phyloP scores from a whole-genome alignment of 1,140 invertebrate genomes.

The Lepidurus arcticus region DNA sequence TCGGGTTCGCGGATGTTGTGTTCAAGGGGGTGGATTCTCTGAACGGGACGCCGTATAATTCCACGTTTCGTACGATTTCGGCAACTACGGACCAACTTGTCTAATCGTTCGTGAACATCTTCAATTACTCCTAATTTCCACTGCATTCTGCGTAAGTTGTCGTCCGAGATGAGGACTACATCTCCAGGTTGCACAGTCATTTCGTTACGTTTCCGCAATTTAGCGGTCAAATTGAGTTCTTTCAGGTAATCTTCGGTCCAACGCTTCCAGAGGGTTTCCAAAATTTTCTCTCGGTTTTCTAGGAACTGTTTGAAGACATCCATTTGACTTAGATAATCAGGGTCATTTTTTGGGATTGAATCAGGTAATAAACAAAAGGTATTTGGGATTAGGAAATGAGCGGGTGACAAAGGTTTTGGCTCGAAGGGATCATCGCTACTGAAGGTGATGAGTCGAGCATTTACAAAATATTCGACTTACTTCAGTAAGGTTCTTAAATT shows the following conservation, averaged over 20 bases:
- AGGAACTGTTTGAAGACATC: background rate
- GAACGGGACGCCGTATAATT: conserved; percentile 33
- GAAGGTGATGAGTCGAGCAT: conserved; percentile 32
- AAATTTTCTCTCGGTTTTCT: conserved; percentile 5
- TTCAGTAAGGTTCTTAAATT: conserved; percentile 34
- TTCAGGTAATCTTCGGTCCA: conserved; percentile 28
- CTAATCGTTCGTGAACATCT: conserved; percentile 23
- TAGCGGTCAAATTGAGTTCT: background rate
- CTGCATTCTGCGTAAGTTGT: conserved; percentile 25
- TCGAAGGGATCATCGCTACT: conserved; percentile 26
- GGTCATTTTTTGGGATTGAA: background rate
- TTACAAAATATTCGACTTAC: conserved; percentile 36
- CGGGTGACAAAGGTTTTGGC: conserved; percentile 31
- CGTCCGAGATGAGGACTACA: conserved; percentile 36
- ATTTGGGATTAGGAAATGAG: conserved; percentile 35
- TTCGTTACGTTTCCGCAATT: background rate
- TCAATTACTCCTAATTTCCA: conserved; percentile 36
- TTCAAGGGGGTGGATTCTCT: too few relatives aligned
- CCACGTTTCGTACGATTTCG: conserved; percentile 30
- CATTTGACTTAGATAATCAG: background rate
- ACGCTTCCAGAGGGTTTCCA: background rate
- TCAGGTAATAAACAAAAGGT: conserved; percentile 3
- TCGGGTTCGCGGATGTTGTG: background rate
- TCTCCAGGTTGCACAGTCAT: conserved; percentile 30
- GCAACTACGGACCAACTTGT: conserved; percentile 32